These are phyloP conservation scores for Rhopilema esculentum DNA, from an alignment of 30 jellyfish, hydroid and myxozoan species.

Conservation along the genomic window DNA sequence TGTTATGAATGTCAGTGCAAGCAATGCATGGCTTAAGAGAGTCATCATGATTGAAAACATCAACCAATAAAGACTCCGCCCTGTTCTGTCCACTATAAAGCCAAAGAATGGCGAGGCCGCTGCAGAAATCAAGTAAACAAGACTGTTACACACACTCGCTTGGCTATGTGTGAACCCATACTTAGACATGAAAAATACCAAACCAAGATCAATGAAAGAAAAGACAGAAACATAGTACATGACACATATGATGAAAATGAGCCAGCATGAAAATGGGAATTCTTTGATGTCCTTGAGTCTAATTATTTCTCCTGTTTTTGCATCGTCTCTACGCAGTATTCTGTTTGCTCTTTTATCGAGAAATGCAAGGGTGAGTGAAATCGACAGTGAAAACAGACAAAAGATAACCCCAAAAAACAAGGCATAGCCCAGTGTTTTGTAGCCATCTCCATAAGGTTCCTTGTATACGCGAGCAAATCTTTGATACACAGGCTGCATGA, in stretches of 20 bases:
- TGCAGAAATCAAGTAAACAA: conserved; percentile 93
- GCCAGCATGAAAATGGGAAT: conserved; percentile 95
- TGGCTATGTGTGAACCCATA: conserved; percentile 45
- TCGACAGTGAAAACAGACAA: conserved; percentile 78
- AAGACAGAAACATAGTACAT: conserved; percentile 95
- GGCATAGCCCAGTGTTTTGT: conserved; percentile 77
- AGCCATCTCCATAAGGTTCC: conserved; percentile 16
- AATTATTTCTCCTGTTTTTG: conserved; percentile 94
- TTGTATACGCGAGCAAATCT: conserved; percentile 8
- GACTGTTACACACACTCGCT: conserved; percentile 90
- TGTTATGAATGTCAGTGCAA: conserved; percentile 66
- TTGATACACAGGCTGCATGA: conserved; percentile 86
- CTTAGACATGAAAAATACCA: conserved; percentile 84
- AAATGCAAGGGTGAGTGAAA: conserved; percentile 78
- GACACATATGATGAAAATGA: conserved; percentile 90
- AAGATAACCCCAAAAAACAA: conserved; percentile 74
- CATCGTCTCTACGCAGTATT: conserved; percentile 74
- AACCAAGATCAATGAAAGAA: conserved; percentile 93
- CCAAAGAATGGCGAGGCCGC: conserved; percentile 98
- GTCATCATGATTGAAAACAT: conserved; percentile 82
- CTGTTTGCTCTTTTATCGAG: conserved; percentile 92
- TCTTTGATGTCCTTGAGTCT: conserved; percentile 89
- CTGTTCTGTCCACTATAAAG: conserved; percentile 83
- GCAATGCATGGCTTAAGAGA: conserved; percentile 78
- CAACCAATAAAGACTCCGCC: conserved; percentile 81